These are phyloP conservation scores for Struthidea cinerea DNA, from an alignment of 2,113 vertebrate species.

Conservation along the genomic window DNA sequence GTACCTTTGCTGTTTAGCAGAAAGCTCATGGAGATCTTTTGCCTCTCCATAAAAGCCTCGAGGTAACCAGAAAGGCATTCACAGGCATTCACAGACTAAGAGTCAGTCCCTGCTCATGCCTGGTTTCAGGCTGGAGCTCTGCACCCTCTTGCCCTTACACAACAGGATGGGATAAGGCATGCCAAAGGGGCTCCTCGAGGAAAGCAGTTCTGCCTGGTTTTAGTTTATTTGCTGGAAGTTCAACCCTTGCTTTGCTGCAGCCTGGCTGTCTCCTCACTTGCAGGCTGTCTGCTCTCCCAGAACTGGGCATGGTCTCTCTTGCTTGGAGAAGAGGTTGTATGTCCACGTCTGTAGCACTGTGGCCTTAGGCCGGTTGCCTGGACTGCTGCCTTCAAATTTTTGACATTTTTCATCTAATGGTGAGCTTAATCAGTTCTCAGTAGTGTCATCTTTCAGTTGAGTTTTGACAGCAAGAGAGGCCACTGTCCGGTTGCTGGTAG, in stretches of 20 bases:
- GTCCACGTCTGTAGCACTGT: neutral
- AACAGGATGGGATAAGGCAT: neutral
- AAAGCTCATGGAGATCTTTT: neutral
- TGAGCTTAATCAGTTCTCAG: neutral
- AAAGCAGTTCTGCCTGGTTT: neutral
- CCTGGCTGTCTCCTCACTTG: neutral
- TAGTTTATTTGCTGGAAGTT: neutral
- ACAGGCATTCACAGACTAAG: neutral
- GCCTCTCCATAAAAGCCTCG: neutral
- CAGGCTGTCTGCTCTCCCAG: neutral
- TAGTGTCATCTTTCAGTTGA: neutral
- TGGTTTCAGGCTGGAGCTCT: neutral
- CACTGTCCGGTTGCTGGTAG: neutral
- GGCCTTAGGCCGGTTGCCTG: neutral
- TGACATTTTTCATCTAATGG: neutral
- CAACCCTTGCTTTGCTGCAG: neutral
- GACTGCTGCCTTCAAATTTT: neutral
- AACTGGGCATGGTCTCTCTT: neutral
- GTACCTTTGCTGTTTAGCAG: neutral
- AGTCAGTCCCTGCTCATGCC: neutral
- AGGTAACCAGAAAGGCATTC: neutral
- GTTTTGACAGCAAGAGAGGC: neutral
- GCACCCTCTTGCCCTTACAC: neutral
- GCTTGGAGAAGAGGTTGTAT: neutral
- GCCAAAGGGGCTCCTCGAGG: neutral